Percentiles rank a stretch among this genome's conserved stretches.
phyloP scores from a whole-genome alignment of 2,888 invertebrate genomes.

The Euproctis similis region DNA sequence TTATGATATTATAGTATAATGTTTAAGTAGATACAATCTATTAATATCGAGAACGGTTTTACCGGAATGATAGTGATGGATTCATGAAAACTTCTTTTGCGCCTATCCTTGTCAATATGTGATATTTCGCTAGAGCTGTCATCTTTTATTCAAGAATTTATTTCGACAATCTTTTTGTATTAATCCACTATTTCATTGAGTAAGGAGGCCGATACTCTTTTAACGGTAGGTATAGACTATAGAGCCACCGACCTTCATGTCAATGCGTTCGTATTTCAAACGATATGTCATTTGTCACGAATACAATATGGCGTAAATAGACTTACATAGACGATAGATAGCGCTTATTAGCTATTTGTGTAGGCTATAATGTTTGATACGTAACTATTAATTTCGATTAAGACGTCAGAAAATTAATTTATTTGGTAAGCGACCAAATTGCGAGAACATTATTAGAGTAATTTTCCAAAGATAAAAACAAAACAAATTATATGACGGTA shows the following conservation, averaged over 20 bases:
- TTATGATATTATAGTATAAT: too few species aligned
- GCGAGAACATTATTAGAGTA: background rate
- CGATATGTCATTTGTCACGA: constrained; percentile 5
- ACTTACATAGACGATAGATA: constrained; percentile 11
- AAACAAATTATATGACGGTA: background rate
- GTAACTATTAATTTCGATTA: constrained; percentile 12
- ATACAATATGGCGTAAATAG: constrained; percentile 17
- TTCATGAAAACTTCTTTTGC: too few species aligned
- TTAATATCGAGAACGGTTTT: too few species aligned
- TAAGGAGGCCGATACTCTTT: too few species aligned
- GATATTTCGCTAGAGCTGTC: too few species aligned
- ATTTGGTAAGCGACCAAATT: background rate
- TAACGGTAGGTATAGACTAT: too few species aligned
- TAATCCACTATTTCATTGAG: too few species aligned
- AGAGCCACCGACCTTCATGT: background rate
- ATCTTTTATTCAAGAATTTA: too few species aligned
- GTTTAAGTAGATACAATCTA: too few species aligned
- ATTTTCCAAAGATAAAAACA: background rate
- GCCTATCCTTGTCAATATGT: too few species aligned
- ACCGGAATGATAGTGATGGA: too few species aligned
- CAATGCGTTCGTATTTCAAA: constrained; percentile 1
- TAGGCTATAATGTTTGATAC: constrained; percentile 8
- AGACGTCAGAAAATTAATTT: constrained; percentile 5
- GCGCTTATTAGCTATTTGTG: constrained; percentile 17
- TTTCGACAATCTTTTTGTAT: too few species aligned